A percentile compares a stretch with the other conserved stretches of the same genome.
These are phyloP conservation scores for Peromyscus californicus DNA, from an alignment of 2,113 vertebrate genomes.

Conservation along the genomic window DNA sequence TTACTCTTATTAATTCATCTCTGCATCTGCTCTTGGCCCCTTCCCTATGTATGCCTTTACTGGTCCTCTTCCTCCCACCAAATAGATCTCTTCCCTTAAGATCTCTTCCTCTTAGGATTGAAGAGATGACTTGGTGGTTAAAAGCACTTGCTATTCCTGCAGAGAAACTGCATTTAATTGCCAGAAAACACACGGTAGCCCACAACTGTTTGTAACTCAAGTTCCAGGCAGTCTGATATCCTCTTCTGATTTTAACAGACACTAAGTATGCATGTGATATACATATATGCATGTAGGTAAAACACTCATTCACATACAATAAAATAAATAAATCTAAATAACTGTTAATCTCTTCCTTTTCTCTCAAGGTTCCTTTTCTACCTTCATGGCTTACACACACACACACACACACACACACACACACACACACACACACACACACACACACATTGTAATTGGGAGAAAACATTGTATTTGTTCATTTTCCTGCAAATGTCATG, in stretches of 20 bases:
- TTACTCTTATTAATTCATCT: not conserved
- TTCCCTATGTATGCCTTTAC: not conserved
- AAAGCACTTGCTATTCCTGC: not conserved
- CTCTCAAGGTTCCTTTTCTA: not conserved
- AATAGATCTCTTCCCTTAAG: not conserved
- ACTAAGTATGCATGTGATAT: not conserved
- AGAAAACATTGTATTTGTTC: not conserved
- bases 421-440: not conserved
- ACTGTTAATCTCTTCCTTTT: not conserved
- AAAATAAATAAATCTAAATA: not conserved
- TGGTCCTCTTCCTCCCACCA: not conserved
- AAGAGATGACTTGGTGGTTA: not conserved
- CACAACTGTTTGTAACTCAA: not conserved
- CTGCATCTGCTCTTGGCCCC: not conserved
- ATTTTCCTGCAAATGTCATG: not conserved
- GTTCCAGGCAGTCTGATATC: not conserved
- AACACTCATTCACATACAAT: not conserved
- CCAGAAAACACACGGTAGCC: not conserved
- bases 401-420: not conserved
- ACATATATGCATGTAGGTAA: not conserved
- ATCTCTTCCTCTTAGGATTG: not conserved
- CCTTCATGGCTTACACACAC: not conserved
- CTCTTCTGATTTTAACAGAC: not conserved
- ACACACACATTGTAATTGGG: not conserved
- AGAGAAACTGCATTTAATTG: not conserved